Evolutionary conservation across 2,113 vertebrate genomes (phyloP).

Genomic region (Varanus komodoensis): DNA sequence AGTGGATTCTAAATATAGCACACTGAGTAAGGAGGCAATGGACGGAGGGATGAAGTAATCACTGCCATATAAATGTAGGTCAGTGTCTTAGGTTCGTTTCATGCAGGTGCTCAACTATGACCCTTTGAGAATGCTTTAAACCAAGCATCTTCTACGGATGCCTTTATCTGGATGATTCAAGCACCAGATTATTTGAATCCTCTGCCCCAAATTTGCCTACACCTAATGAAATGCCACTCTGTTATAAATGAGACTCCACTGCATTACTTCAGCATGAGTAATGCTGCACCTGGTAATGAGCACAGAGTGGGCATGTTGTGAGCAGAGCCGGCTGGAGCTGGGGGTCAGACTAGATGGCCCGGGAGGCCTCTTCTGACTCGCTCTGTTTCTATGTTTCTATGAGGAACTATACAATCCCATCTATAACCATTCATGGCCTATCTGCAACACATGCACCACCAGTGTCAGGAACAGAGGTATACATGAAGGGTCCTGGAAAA

Average conservation of each 20-base stretch:
- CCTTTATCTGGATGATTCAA: too few relatives aligned
- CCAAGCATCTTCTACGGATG: background rate
- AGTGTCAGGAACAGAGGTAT: background rate
- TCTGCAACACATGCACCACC: background rate
- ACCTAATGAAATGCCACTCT: background rate
- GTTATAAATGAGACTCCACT: too few relatives aligned
- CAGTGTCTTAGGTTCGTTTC: background rate
- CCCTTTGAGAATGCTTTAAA: background rate
- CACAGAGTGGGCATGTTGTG: too few relatives aligned
- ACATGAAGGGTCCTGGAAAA: background rate
- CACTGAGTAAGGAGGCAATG: background rate
- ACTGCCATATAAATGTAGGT: conserved; percentile 10
- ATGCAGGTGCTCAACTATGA: background rate
- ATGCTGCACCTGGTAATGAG: too few relatives aligned
- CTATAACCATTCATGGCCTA: background rate
- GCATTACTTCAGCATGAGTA: background rate
- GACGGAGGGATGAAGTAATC: background rate
- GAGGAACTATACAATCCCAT: background rate
- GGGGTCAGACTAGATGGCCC: too few relatives aligned
- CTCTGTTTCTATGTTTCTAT: too few relatives aligned
- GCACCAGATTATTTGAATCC: background rate
- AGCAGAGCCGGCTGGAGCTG: too few relatives aligned
- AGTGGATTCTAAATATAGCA: conserved; percentile 37
- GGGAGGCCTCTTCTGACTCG: too few relatives aligned
- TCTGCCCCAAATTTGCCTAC: background rate